phyloP scores from a whole-genome alignment of 2,113 vertebrate species.

The Rhipidura dahli region DNA sequence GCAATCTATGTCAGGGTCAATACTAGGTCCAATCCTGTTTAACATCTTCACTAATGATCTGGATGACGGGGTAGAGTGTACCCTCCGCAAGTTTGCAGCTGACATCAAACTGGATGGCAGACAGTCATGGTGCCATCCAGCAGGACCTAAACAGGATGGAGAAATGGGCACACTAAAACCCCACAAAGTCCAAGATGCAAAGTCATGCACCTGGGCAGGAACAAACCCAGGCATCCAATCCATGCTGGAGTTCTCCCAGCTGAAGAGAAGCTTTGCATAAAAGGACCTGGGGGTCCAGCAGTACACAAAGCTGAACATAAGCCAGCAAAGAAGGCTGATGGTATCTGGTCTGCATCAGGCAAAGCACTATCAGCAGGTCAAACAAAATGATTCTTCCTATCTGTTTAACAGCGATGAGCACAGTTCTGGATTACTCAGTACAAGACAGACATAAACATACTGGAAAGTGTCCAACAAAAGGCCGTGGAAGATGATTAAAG shows the following conservation, averaged over 20 bases:
- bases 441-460: not conserved
- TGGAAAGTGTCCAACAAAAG: not conserved
- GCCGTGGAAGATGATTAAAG: not conserved
- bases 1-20: not conserved
- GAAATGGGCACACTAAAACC: not conserved
- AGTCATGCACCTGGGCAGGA: not conserved
- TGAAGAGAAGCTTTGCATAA: not conserved
- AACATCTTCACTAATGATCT: not conserved
- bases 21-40: not conserved
- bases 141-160: not conserved
- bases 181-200: not conserved
- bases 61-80: not conserved
- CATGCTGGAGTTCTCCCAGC: not conserved
- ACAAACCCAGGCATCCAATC: not conserved
- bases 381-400: not conserved
- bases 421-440: not conserved
- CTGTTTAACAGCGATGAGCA: not conserved
- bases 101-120: not conserved
- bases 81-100: not conserved
- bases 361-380: not conserved
- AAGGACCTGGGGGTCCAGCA: not conserved
- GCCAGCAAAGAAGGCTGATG: not conserved
- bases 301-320: not conserved
- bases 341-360: not conserved
- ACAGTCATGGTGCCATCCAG: fast-evolving